Evolutionary conservation across 2,888 invertebrate genomes (phyloP).

Genomic region (Cancer borealis): DNA sequence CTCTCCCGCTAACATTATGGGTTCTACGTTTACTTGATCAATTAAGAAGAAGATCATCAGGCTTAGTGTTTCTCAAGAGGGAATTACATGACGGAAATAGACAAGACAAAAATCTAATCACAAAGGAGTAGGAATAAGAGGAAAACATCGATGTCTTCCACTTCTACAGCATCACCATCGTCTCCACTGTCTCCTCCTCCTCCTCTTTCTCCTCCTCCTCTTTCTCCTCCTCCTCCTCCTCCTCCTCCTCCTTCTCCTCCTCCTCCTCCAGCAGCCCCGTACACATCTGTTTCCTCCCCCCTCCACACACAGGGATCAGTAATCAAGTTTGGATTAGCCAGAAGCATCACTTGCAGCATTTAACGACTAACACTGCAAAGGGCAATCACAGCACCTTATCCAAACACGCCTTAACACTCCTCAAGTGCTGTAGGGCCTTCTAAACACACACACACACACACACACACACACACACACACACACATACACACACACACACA

Average conservation of each 20-base stretch:
- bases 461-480: too few relatives aligned
- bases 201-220: neutral
- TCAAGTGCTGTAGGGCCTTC: neutral
- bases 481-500: too few relatives aligned
- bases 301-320: neutral
- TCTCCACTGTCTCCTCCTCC: neutral
- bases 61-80: neutral
- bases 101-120: neutral
- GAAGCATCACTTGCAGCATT: neutral
- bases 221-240: neutral
- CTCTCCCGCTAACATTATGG: neutral
- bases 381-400: neutral
- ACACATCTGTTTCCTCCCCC: neutral
- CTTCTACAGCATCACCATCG: too few relatives aligned
- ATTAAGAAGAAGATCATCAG: neutral
- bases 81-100: neutral
- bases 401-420: neutral
- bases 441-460: neutral
- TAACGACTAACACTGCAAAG: neutral
- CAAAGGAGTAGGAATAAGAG: neutral
- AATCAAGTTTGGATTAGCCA: conserved; percentile 4
- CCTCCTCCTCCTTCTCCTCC: neutral
- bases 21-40: neutral
- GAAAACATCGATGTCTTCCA: neutral
- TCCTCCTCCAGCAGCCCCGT: neutral